Evolutionary conservation across 2,113 vertebrate species (phyloP).

Genomic region (Paralichthys olivaceus): DNA sequence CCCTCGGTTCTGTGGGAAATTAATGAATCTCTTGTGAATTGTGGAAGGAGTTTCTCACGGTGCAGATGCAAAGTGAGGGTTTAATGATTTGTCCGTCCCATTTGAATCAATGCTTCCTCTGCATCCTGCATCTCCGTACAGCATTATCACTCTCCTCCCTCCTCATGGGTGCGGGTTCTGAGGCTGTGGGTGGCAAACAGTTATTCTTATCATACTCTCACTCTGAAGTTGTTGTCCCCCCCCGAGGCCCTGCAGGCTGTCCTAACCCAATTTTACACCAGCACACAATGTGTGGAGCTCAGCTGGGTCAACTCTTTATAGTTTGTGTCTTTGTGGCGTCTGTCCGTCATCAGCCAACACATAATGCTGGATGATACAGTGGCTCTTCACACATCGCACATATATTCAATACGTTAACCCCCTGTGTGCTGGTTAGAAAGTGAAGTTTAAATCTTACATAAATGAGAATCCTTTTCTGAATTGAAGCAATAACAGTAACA

Average conservation of each 20-base stretch:
- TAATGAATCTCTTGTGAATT: conserved; percentile 62
- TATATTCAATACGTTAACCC: no score
- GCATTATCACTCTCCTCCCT: not conserved
- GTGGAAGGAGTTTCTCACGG: conserved; percentile 40
- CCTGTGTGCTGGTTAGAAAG: no score
- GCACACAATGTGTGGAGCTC: not conserved
- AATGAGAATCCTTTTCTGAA: no score
- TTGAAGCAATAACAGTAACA: no score
- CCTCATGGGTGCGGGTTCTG: conserved; percentile 12
- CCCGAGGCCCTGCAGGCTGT: not conserved
- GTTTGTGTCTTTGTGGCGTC: not conserved
- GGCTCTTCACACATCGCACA: no score
- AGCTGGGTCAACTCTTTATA: not conserved
- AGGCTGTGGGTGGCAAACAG: conserved; percentile 42
- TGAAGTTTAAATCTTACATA: no score
- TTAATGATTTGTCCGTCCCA: conserved; percentile 55
- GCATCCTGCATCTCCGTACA: conserved; percentile 22
- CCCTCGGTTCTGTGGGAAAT: conserved; percentile 32
- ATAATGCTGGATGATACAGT: no score
- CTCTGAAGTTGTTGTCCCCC: no score
- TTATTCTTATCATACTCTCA: conserved; percentile 17
- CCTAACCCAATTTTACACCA: not conserved
- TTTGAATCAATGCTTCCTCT: conserved; percentile 51
- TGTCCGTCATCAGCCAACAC: not conserved
- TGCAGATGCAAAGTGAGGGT: conserved; percentile 36